These are phyloP conservation scores for Crossaster papposus DNA, from an alignment of 53 echinoderm and acorn worm species.

Conservation along the genomic window DNA sequence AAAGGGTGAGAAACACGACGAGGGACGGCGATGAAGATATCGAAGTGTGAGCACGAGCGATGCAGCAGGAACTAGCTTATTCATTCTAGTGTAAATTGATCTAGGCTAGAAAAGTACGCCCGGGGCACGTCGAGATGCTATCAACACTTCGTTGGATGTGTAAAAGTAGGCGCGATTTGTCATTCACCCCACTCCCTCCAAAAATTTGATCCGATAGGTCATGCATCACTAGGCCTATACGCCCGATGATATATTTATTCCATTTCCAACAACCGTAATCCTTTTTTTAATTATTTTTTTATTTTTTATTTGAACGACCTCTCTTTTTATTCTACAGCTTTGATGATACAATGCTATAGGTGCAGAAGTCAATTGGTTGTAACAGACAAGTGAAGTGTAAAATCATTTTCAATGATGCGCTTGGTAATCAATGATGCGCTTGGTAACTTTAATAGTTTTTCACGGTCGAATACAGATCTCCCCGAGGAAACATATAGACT, in stretches of 20 bases:
- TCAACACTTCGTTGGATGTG: neutral
- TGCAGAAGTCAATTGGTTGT: conserved; percentile 1
- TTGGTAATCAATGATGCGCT: conserved; percentile 15
- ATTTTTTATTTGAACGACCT: too few relatives aligned
- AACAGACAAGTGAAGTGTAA: conserved; percentile 27
- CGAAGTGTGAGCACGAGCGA: neutral
- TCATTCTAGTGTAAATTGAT: conserved; percentile 3
- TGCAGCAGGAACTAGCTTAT: neutral
- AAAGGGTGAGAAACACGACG: neutral
- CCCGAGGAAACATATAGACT: neutral
- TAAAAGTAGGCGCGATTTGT: neutral
- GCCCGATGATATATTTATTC: conserved; percentile 28
- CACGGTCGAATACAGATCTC: conserved; percentile 9
- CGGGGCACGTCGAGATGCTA: conserved; percentile 7
- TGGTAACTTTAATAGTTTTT: conserved; percentile 9
- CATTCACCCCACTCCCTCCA: conserved; percentile 21
- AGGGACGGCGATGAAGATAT: neutral
- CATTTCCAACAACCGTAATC: neutral
- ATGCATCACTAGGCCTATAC: conserved; percentile 14
- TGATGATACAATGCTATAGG: neutral
- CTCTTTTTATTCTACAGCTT: neutral
- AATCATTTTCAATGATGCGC: conserved; percentile 22
- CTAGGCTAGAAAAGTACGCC: neutral
- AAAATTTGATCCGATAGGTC: neutral
- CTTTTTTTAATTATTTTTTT: neutral